Percentiles rank a stretch among this genome's conserved stretches.
These are phyloP conservation scores for Camponotus fellah DNA, from an alignment of 2,888 invertebrate species.

Conservation along the genomic window DNA sequence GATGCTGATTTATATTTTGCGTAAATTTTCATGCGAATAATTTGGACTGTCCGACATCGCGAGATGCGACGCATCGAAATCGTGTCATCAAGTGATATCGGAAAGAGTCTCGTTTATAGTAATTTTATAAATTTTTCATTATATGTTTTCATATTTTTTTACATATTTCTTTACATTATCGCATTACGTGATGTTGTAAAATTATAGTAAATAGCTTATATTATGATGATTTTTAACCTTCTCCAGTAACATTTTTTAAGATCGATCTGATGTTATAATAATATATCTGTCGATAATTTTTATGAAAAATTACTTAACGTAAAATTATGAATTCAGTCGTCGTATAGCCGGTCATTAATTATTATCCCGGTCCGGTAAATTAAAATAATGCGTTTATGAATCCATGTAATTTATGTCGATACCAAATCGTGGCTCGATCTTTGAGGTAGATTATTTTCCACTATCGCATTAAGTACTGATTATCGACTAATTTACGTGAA, in stretches of 20 bases:
- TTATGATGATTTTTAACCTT: neutral
- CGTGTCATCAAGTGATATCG: neutral
- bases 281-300: slow-evolving; percentile 10
- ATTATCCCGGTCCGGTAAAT: slow-evolving; percentile 14
- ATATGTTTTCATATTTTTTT: neutral
- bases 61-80: neutral
- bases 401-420: slow-evolving; percentile 46
- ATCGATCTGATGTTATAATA: slow-evolving; percentile 37
- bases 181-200: neutral
- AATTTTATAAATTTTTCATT: neutral
- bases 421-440: slow-evolving; percentile 51
- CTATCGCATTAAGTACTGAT: slow-evolving; percentile 61
- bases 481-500: slow-evolving; percentile 60
- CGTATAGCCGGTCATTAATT: slow-evolving; percentile 44
- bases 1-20: slow-evolving; percentile 47
- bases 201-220: neutral
- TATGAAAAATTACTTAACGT: slow-evolving; percentile 28
- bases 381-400: slow-evolving; percentile 48
- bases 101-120: neutral
- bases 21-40: neutral
- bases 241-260: neutral
- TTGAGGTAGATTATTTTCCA: slow-evolving; percentile 52
- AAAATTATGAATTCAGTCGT: slow-evolving; percentile 37
- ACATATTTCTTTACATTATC: neutral
- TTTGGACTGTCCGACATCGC: neutral